phyloP scores from a whole-genome alignment of 2,797 vertebrate genomes.

The Enteromius thamalakanensis region DNA sequence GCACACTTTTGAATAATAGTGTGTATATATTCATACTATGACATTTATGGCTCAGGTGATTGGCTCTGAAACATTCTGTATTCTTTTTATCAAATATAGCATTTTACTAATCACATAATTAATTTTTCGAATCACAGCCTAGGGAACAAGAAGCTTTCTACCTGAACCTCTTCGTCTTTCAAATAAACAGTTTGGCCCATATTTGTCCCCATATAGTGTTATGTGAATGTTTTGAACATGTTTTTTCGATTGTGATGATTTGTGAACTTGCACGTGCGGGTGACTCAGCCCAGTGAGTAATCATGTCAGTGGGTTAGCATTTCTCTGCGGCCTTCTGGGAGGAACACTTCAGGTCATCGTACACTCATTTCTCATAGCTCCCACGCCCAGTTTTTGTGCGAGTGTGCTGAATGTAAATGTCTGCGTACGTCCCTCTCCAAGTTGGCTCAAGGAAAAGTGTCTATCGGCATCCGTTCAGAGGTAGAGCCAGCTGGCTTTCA shows the following conservation, averaged over 20 bases:
- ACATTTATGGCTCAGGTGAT: not conserved
- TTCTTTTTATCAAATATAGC: not conserved
- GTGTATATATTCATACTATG: not conserved
- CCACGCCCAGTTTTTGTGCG: slow-evolving; percentile 39
- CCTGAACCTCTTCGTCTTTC: not conserved
- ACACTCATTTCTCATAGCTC: slow-evolving; percentile 42
- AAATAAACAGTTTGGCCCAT: not conserved
- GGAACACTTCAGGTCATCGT: slow-evolving; percentile 45
- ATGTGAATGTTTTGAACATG: slow-evolving; percentile 5
- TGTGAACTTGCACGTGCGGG: slow-evolving; percentile 46
- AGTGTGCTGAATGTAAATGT: slow-evolving; percentile 46
- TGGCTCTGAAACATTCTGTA: not conserved
- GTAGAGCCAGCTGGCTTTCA: slow-evolving; percentile 67
- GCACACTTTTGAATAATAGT: not conserved
- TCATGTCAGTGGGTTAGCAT: slow-evolving; percentile 53
- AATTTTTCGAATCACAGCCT: not conserved
- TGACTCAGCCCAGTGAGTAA: slow-evolving; percentile 54
- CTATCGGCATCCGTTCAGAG: slow-evolving; percentile 55
- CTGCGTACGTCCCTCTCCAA: slow-evolving; percentile 26
- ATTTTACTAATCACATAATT: not conserved
- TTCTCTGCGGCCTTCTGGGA: slow-evolving; percentile 50
- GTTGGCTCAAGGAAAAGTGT: slow-evolving; percentile 48
- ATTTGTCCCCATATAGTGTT: not conserved
- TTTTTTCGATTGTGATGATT: slow-evolving; percentile 32
- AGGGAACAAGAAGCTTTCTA: not conserved